Percentiles rank a stretch among this genome's conserved stretches.
These are phyloP conservation scores for Venturia canescens DNA, from an alignment of 1,140 invertebrate genomes.

Conservation along the genomic window DNA sequence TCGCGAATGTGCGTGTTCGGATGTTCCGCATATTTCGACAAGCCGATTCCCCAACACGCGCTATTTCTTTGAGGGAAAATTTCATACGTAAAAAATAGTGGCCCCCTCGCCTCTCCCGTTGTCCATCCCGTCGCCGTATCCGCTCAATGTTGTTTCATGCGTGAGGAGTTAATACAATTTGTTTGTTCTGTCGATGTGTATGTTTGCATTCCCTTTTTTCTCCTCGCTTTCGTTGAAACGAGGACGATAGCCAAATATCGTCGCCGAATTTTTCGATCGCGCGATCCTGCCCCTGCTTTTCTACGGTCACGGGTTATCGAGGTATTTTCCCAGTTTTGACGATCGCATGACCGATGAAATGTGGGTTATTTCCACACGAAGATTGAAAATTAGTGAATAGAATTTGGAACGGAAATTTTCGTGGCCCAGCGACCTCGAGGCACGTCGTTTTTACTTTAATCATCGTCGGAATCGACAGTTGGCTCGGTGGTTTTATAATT, in stretches of 20 bases:
- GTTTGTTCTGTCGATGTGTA: neutral
- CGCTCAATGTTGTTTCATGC: constrained; percentile 10
- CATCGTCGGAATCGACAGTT: too few relatives aligned
- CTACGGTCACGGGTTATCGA: neutral
- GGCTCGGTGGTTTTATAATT: too few relatives aligned
- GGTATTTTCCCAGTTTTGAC: neutral
- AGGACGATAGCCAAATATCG: neutral
- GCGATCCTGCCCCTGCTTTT: neutral
- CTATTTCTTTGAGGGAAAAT: neutral
- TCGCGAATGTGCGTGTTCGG: neutral
- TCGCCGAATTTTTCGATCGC: neutral
- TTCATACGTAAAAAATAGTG: neutral
- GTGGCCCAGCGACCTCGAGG: too few relatives aligned
- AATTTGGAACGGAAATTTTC: too few relatives aligned
- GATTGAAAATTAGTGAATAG: too few relatives aligned
- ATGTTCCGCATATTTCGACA: constrained; percentile 13
- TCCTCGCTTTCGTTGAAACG: neutral
- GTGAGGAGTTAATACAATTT: constrained; percentile 18
- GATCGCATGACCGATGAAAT: neutral
- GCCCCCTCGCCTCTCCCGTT: too few relatives aligned
- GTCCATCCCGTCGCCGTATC: neutral
- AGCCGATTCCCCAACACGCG: constrained; percentile 4
- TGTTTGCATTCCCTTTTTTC: neutral
- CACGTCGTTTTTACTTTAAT: too few relatives aligned
- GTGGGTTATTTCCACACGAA: neutral